Evolutionary conservation across 35 echinoderm and acorn worm species (phyloP).

Genomic region (Strongylocentrotus purpuratus): DNA sequence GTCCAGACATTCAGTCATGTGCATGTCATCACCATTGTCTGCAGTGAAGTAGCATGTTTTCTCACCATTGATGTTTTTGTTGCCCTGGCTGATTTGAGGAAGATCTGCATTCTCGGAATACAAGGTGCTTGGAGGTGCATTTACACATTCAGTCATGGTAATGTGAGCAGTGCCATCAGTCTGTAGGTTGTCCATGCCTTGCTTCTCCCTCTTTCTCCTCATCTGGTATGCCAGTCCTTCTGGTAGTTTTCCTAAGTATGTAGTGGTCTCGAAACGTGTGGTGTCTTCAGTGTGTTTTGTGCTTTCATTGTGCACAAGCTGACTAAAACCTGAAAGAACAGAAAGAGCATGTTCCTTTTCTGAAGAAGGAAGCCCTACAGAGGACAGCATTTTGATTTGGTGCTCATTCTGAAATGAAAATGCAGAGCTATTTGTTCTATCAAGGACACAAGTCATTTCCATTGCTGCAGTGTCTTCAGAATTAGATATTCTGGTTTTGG

Average conservation of each 20-base stretch:
- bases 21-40: conserved; percentile 54
- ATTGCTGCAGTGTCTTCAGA: conserved; percentile 53
- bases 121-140: background rate
- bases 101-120: background rate
- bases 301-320: background rate
- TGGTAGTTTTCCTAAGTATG: background rate
- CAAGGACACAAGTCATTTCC: conserved; percentile 49
- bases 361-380: background rate
- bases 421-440: background rate
- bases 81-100: background rate
- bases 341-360: background rate
- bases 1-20: conserved; percentile 45
- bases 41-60: conserved; percentile 39
- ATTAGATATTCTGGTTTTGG: conserved; percentile 44
- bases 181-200: background rate
- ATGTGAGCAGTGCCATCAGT: conserved; percentile 55
- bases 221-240: conserved; percentile 37
- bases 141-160: conserved; percentile 54
- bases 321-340: background rate
- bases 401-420: background rate
- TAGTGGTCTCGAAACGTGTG: background rate
- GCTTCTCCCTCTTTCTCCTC: background rate
- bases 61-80: background rate
- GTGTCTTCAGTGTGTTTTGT: background rate
- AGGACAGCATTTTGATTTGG: background rate